Evolutionary conservation across 2,888 invertebrate species (phyloP).

Genomic region (Chrysolina haemoptera): DNA sequence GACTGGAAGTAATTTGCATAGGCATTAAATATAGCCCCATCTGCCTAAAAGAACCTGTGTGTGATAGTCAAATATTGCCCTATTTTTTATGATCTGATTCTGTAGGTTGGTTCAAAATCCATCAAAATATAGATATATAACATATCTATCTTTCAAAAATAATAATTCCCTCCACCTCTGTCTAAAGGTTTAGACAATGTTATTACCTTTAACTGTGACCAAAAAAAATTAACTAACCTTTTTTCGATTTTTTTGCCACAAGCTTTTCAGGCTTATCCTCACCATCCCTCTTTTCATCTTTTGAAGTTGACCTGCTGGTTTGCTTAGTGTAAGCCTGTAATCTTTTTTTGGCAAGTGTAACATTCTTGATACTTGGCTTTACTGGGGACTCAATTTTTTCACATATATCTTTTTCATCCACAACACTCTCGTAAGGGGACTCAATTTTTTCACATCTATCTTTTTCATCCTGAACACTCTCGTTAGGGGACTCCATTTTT

Average conservation of each 20-base stretch:
- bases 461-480: too few relatives aligned
- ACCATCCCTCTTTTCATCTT: slow-evolving; percentile 49
- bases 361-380: slow-evolving; percentile 55
- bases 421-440: too few relatives aligned
- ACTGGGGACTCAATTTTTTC: slow-evolving; percentile 37
- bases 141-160: background rate
- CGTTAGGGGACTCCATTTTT: slow-evolving; percentile 37
- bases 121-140: too few relatives aligned
- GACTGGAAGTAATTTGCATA: too few relatives aligned
- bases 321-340: slow-evolving; percentile 63
- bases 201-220: too few relatives aligned
- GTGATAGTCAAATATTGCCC: too few relatives aligned
- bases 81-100: too few relatives aligned
- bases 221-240: slow-evolving; percentile 43
- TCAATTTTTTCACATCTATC: too few relatives aligned
- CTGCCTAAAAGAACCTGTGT: too few relatives aligned
- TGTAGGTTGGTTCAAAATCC: too few relatives aligned
- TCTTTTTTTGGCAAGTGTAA: slow-evolving; percentile 63
- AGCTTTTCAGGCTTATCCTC: slow-evolving; percentile 37
- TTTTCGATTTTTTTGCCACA: slow-evolving; percentile 44
- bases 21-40: too few relatives aligned
- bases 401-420: slow-evolving; percentile 19
- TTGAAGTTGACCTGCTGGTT: slow-evolving; percentile 35
- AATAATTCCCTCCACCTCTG: background rate
- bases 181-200: too few relatives aligned